Conservation (phyloP, 2,888 invertebrate species). For the Dascillus cervinus region DNA sequence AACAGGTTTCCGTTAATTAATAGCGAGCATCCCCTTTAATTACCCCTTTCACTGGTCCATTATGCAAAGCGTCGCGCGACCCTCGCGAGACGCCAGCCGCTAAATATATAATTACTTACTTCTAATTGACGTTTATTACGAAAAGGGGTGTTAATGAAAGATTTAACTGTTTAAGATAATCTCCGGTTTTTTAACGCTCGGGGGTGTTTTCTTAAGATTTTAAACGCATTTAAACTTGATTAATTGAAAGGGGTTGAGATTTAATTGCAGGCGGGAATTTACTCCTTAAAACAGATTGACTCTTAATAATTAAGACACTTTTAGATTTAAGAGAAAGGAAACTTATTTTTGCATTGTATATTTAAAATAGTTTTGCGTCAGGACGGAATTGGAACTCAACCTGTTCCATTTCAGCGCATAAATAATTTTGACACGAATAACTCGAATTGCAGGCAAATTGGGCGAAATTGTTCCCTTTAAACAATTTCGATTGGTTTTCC, state of each 20-base stretch:
- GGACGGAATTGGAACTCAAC: no score
- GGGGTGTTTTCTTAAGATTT: conserved; percentile 36
- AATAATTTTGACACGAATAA: no score
- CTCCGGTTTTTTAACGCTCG: conserved; percentile 23
- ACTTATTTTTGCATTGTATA: no score
- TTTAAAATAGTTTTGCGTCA: no score
- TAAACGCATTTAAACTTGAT: conserved; percentile 31
- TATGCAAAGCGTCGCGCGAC: conserved; percentile 35
- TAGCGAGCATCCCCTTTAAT: conserved; percentile 42
- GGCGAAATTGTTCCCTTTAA: no score
- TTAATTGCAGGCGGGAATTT: conserved; percentile 28
- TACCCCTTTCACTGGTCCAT: conserved; percentile 44
- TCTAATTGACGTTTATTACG: conserved; percentile 43
- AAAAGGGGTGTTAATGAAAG: conserved; percentile 41
- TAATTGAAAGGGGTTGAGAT: conserved; percentile 37
- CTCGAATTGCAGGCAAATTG: no score
- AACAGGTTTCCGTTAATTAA: conserved; percentile 43
- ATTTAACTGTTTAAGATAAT: conserved; percentile 38
- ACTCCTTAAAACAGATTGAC: conserved; percentile 11
- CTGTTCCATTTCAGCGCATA: no score
- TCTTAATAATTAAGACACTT: no score
- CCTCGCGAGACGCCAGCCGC: conserved; percentile 26
- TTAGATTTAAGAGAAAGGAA: conserved; percentile 9
- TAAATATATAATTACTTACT: conserved; percentile 42
- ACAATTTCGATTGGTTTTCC: no score